phyloP scores from a whole-genome alignment of 2,113 vertebrate species.

The Marmota flaviventris region DNA sequence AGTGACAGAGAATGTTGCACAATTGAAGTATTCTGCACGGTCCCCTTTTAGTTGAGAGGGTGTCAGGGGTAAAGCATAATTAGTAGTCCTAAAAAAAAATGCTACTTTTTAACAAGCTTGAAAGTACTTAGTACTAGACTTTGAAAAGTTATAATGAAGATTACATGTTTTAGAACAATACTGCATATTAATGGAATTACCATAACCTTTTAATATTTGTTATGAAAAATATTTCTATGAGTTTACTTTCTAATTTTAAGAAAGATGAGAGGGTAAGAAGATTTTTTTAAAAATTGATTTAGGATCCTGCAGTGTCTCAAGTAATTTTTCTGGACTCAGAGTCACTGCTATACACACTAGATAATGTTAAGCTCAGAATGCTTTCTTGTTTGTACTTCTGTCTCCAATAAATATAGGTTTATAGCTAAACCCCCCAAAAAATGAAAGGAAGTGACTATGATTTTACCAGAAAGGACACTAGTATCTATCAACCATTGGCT shows the following conservation, averaged over 20 bases:
- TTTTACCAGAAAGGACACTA: background rate
- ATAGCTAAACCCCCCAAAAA: background rate
- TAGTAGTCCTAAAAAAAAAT: background rate
- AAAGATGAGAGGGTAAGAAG: background rate
- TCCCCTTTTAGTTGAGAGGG: background rate
- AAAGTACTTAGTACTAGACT: background rate
- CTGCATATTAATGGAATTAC: background rate
- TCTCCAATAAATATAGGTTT: background rate
- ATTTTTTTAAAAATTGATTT: background rate
- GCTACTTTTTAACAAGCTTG: background rate
- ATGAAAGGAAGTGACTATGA: background rate
- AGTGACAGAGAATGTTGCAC: background rate
- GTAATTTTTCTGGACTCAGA: background rate
- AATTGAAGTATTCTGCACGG: background rate
- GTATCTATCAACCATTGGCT: too few species aligned
- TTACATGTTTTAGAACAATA: background rate
- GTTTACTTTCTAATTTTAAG: slow-evolving; percentile 3
- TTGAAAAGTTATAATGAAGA: background rate
- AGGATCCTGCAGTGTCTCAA: background rate
- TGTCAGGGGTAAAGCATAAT: background rate
- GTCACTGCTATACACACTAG: background rate
- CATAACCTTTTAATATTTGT: background rate
- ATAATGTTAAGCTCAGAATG: background rate
- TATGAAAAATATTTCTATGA: background rate
- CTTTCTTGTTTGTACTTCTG: background rate